phyloP scores from a whole-genome alignment of 2,113 vertebrate genomes.

The Tapirus terrestris region DNA sequence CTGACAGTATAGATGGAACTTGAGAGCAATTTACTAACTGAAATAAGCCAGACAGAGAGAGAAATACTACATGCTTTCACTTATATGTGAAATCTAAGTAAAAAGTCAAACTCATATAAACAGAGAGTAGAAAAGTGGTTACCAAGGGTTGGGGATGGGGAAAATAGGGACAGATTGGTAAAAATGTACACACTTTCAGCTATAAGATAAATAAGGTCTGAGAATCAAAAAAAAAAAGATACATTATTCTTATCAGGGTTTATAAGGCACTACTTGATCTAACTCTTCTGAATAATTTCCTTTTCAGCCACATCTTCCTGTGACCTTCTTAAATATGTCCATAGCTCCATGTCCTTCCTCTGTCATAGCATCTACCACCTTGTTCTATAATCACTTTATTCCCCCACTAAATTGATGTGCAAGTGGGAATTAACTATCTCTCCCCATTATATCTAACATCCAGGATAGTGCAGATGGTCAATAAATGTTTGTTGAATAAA shows the following conservation, averaged over 20 bases:
- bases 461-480: neutral
- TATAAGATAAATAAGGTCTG: neutral
- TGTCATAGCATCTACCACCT: neutral
- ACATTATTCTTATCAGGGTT: neutral
- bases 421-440: neutral
- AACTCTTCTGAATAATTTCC: neutral
- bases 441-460: neutral
- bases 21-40: neutral
- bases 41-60: neutral
- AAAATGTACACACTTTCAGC: neutral
- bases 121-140: no score
- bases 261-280: neutral
- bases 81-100: neutral
- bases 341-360: neutral
- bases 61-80: neutral
- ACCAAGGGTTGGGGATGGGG: no score
- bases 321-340: neutral
- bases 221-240: neutral
- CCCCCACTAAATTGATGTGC: neutral
- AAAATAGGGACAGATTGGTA: neutral
- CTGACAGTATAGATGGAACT: neutral
- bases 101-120: neutral
- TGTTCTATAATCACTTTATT: neutral
- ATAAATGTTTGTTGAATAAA: neutral
- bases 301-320: neutral